These are phyloP conservation scores for Garrulus glandarius DNA, from an alignment of 2,797 vertebrate genomes.

Conservation along the genomic window DNA sequence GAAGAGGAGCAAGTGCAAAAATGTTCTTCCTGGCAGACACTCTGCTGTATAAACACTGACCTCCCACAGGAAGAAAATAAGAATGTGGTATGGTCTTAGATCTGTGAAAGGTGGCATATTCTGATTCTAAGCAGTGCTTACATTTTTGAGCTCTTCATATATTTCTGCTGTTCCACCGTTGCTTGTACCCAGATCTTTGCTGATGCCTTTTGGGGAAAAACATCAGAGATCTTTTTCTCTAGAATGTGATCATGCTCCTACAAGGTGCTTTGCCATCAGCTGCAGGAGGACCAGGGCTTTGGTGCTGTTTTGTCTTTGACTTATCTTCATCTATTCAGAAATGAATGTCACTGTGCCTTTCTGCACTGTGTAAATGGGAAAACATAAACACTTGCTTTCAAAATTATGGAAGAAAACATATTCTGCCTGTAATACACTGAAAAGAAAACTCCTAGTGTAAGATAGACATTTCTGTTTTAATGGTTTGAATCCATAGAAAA, in stretches of 20 bases:
- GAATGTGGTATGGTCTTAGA: not conserved
- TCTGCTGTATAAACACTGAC: not conserved
- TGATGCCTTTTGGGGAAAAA: not conserved
- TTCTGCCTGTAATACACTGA: not conserved
- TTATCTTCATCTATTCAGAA: not conserved
- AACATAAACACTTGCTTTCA: not conserved
- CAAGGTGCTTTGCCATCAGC: not conserved
- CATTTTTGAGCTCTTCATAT: not conserved
- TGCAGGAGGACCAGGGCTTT: not conserved
- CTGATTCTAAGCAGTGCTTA: not conserved
- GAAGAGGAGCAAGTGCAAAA: constrained; percentile 30
- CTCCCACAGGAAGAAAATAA: constrained; percentile 37
- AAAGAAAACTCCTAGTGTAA: not conserved
- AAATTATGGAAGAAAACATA: not conserved
- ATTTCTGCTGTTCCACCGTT: not conserved
- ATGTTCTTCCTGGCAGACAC: constrained; percentile 38
- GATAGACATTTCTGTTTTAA: not conserved
- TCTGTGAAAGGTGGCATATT: not conserved
- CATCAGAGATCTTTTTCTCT: not conserved
- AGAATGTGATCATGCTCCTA: not conserved
- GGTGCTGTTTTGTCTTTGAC: not conserved
- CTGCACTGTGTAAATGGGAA: not conserved
- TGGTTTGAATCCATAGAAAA: not conserved
- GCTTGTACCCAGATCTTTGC: not conserved
- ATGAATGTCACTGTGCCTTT: not conserved